Evolutionary conservation across 2,113 vertebrate genomes (phyloP).

Genomic region (Scatophagus argus): DNA sequence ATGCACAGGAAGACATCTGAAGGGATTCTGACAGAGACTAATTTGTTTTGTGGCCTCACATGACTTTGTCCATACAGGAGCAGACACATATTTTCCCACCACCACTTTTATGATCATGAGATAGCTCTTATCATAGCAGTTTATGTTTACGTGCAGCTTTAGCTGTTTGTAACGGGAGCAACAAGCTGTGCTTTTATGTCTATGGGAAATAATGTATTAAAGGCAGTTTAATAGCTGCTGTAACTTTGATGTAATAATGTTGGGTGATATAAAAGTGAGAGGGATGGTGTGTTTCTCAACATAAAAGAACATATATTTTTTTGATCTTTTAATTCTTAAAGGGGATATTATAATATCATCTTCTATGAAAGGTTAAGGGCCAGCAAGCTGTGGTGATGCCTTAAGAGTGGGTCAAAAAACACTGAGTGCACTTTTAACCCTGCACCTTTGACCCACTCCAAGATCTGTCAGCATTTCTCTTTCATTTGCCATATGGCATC

Average conservation of each 20-base stretch:
- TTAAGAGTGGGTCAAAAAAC: background rate
- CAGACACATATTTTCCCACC: conserved; percentile 1
- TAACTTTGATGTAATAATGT: background rate
- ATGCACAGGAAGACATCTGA: conserved; percentile 65
- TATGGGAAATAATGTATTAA: conserved; percentile 23
- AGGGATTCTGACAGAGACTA: conserved; percentile 71
- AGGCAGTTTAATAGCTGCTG: conserved; percentile 26
- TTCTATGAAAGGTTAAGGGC: background rate
- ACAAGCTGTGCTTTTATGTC: conserved; percentile 46
- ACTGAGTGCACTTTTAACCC: background rate
- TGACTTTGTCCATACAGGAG: conserved; percentile 55
- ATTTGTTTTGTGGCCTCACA: conserved; percentile 69
- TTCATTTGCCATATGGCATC: background rate
- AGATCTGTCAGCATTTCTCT: conserved; percentile 23
- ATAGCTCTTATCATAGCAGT: conserved; percentile 52
- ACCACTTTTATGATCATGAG: conserved; percentile 50
- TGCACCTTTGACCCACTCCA: conserved; percentile 1
- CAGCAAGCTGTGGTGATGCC: background rate
- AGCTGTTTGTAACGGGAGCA: conserved; percentile 37
- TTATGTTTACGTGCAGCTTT: conserved; percentile 34
- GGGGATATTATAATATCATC: background rate
- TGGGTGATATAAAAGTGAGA: conserved; percentile 14
- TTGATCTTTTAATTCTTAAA: conserved; percentile 8
- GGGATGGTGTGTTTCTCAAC: background rate
- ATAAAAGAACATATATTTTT: background rate